Evolutionary conservation across 2,888 invertebrate species (phyloP), one percentile per base, ranked within the genome.

Genomic region (Ommatoiulus sabulosus): DNA sequence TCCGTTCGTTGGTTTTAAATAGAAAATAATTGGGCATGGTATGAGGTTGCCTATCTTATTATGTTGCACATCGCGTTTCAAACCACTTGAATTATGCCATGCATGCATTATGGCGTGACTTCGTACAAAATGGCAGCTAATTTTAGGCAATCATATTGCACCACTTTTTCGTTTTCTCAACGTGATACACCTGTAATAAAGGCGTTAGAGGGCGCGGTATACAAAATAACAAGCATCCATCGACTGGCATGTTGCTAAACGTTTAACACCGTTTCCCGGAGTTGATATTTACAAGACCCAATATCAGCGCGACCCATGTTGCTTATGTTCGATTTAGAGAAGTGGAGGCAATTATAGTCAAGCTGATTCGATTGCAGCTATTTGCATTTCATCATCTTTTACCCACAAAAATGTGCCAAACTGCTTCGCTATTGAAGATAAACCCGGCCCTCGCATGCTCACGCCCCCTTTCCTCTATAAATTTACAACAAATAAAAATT

Each of bases 1-100:
- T 80, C 24, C 80, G 80, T 35, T 35, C 35, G 80, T 80, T 80
- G 80, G 80, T 80, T 80, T 80, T 80, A 80, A 80, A 80, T 80
- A 12, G 80, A 35, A 80, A 80, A 80, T 80, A 80, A 80, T 80
- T 80, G 80, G 35, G 12, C 80, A 80, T 80, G 80, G 35, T 80
- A 15, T 10, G 10, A n/a, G 72, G 24, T 24, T 72, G 80, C 80
- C 35, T 15, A 12, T 80, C 80, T 72, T 72, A 72, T 63, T 72
- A 72, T 24, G 24, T n/a, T 72, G 24, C 72, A 20, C 20, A 72
- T 72, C 20, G 80, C 80, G 80, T 80, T 80, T 52, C 24, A 80
- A 80, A 80, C 80, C 80, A 80, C 80, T 80, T 35, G 35, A 80
- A 24, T 80, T 80, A 80, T 35, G 35, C 35, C 80, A 80, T 35